phyloP scores from a whole-genome alignment of 2,797 vertebrate genomes.

The Silurus lanzhouensis region DNA sequence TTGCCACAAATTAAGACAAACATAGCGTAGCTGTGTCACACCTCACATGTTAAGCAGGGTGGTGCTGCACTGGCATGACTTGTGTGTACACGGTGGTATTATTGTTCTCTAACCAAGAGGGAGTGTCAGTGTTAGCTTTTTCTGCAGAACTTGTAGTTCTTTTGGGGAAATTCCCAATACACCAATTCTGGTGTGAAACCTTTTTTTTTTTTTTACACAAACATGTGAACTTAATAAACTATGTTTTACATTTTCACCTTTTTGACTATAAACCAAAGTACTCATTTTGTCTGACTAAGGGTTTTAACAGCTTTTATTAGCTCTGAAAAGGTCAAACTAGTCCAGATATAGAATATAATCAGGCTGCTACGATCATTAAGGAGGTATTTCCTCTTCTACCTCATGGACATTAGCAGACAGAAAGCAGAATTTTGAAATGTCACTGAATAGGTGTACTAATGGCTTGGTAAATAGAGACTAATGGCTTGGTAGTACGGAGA shows the following conservation, averaged over 20 bases:
- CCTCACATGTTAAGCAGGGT: slow-evolving; percentile 16
- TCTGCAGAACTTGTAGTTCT: slow-evolving; percentile 4
- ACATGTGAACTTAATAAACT: not conserved
- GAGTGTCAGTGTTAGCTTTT: not conserved
- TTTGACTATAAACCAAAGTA: not conserved
- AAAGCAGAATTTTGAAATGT: not conserved
- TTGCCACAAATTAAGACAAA: not conserved
- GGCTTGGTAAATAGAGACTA: not conserved
- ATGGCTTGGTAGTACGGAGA: not conserved
- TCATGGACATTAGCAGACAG: not conserved
- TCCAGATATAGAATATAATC: not conserved
- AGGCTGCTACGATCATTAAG: not conserved
- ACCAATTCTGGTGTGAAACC: not conserved
- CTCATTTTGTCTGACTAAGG: not conserved
- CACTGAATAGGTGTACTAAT: not conserved
- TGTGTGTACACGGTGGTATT: slow-evolving; percentile 23
- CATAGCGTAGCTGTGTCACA: slow-evolving; percentile 19
- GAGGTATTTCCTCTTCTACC: not conserved
- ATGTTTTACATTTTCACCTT: not conserved
- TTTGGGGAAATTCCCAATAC: slow-evolving; percentile 10
- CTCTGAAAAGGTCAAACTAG: not conserved
- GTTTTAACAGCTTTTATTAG: not conserved
- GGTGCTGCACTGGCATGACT: not conserved
- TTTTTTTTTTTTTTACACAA: not conserved
- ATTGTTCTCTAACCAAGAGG: slow-evolving; percentile 3